Percentiles rank a stretch among this genome's conserved stretches.
Evolutionary conservation across 2,113 vertebrate species (phyloP).

Genomic region (Nothoprocta pentlandii): DNA sequence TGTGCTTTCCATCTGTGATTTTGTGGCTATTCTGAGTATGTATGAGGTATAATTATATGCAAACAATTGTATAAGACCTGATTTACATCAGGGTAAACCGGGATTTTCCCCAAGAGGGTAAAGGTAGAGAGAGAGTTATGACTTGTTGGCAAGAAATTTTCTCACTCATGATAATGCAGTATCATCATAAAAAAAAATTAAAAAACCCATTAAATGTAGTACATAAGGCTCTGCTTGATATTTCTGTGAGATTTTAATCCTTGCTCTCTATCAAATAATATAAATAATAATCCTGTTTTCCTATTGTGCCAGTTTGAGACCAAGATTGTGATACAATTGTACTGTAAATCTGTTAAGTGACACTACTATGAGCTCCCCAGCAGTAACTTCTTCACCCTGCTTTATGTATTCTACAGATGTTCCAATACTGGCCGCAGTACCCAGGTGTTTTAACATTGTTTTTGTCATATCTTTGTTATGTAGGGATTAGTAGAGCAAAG

Average conservation of each 20-base stretch:
- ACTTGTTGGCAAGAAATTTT: not conserved
- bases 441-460: too few relatives aligned
- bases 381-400: not conserved
- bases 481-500: not conserved
- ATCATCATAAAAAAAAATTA: not conserved
- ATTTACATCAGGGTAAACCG: not conserved
- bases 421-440: not conserved
- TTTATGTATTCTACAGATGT: not conserved
- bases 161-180: not conserved
- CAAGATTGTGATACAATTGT: not conserved
- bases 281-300: not conserved
- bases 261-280: not conserved
- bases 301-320: not conserved
- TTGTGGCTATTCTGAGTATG: not conserved
- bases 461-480: not conserved
- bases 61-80: fast-evolving
- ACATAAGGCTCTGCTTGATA: not conserved
- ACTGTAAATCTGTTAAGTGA: not conserved
- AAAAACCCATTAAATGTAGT: not conserved
- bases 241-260: not conserved
- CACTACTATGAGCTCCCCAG: not conserved
- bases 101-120: not conserved
- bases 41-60: not conserved
- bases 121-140: not conserved
- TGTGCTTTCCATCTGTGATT: not conserved